Evolutionary conservation across 2,797 vertebrate species (phyloP).

Genomic region (Loriculus beryllinus): DNA sequence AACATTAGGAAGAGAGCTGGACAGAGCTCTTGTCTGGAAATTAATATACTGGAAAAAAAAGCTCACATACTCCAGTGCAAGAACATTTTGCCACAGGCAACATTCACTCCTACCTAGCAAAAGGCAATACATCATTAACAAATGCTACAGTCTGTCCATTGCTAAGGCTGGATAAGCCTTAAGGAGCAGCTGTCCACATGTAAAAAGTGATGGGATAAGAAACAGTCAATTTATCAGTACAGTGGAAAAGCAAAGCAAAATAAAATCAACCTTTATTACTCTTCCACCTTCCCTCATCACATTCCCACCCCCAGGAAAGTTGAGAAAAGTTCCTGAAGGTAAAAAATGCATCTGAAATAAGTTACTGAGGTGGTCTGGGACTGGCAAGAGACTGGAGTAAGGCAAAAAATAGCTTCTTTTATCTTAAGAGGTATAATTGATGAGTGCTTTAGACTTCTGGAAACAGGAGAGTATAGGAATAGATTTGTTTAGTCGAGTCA

Average conservation of each 20-base stretch:
- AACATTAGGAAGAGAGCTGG: neutral
- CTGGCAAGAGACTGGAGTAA: neutral
- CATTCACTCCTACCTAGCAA: neutral
- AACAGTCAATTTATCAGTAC: neutral
- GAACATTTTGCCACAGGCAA: neutral
- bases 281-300: neutral
- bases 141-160: neutral
- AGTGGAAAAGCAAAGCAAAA: neutral
- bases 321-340: neutral
- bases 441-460: neutral
- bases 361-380: neutral
- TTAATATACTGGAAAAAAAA: neutral
- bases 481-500: neutral
- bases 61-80: neutral
- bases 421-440: neutral
- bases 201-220: neutral
- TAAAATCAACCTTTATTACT: neutral
- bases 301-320: neutral
- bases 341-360: neutral
- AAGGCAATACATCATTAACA: neutral
- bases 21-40: slow-evolving; percentile 14
- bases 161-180: neutral
- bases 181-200: neutral
- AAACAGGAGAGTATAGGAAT: neutral
- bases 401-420: neutral